A percentile compares a stretch with the other conserved stretches of the same genome.
Conservation (phyloP, 2,113 vertebrate species). For the Nannobrachium achirus region DNA sequence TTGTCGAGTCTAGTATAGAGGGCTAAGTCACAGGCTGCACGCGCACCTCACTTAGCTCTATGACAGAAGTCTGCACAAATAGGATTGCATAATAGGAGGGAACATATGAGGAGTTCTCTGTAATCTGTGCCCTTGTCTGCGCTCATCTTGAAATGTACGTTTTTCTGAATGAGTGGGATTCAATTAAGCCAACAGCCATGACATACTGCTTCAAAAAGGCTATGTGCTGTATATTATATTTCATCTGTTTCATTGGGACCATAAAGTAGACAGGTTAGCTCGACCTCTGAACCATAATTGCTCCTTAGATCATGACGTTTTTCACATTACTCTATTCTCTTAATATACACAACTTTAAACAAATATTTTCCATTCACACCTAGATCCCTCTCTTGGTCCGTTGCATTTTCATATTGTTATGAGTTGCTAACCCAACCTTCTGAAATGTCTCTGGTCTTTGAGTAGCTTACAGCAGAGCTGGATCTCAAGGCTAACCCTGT, state of each 20-base stretch:
- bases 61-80: background rate
- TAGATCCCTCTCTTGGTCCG: conserved; percentile 73
- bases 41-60: background rate
- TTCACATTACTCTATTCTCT: conserved; percentile 56
- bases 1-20: no score
- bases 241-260: conserved; percentile 4
- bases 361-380: conserved; percentile 57
- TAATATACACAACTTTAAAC: conserved; percentile 59
- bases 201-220: background rate
- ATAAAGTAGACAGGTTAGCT: conserved; percentile 39
- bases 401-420: conserved; percentile 54
- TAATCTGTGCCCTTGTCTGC: conserved; percentile 18
- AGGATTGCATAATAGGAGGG: background rate
- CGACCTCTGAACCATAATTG: conserved; percentile 27
- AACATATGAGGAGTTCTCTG: conserved; percentile 21
- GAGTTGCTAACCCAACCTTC: conserved; percentile 32
- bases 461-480: conserved; percentile 10
- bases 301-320: conserved; percentile 33
- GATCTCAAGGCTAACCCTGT: conserved; percentile 78
- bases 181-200: background rate
- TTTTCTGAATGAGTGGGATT: conserved; percentile 5
- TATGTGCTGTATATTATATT: background rate
- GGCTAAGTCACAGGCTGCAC: no score
- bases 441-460: conserved; percentile 75
- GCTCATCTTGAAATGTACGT: background rate